These are phyloP conservation scores for Athalia rosae DNA, from an alignment of 2,888 invertebrate genomes.

Conservation along the genomic window DNA sequence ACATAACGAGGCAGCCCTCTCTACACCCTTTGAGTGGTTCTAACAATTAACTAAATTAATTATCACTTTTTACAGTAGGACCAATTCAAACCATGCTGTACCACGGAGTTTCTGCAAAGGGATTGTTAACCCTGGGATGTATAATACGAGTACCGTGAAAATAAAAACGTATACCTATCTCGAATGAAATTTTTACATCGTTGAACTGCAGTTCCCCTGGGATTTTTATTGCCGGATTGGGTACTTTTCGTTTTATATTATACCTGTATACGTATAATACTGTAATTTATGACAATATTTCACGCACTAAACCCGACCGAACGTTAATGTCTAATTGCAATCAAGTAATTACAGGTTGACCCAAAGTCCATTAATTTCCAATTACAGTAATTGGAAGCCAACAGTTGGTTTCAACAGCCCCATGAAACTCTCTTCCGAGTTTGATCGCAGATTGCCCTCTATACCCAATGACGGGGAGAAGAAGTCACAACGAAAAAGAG, in stretches of 20 bases:
- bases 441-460: no score
- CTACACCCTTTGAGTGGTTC: constrained; percentile 2
- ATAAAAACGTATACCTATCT: no score
- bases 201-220: no score
- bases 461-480: no score
- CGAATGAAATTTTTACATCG: no score
- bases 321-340: constrained; percentile 26
- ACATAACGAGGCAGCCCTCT: background rate
- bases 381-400: constrained; percentile 13
- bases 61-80: background rate
- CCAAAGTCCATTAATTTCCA: constrained; percentile 26
- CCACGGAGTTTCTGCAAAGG: no score
- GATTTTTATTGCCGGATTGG: no score
- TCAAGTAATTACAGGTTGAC: constrained; percentile 25
- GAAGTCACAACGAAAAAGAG: no score
- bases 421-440: no score
- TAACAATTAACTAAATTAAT: constrained; percentile 22
- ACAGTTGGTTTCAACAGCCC: background rate
- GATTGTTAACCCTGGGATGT: no score
- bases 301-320: background rate
- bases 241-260: background rate
- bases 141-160: no score
- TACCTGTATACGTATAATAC: background rate
- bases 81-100: no score
- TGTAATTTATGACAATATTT: background rate